phyloP scores from a whole-genome alignment of 2,888 invertebrate species.

The Stenolophus ochropezus region DNA sequence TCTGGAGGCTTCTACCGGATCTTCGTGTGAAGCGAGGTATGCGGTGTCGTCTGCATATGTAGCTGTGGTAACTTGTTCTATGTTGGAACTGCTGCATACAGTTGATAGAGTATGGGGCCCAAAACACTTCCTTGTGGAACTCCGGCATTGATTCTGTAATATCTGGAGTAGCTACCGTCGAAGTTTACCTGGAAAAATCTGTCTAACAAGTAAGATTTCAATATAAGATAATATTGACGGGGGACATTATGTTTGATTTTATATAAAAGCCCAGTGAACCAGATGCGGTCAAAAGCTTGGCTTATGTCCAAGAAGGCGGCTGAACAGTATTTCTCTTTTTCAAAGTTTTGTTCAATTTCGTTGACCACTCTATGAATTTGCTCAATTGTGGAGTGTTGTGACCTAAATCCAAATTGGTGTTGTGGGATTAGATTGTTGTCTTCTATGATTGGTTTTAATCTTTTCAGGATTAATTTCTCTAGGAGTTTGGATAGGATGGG shows the following conservation, averaged over 20 bases:
- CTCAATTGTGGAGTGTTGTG: conserved; percentile 60
- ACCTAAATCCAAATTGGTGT: conserved; percentile 62
- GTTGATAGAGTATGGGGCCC: background rate
- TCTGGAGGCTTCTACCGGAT: background rate
- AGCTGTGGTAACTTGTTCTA: background rate
- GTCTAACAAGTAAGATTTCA: background rate
- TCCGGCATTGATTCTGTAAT: background rate
- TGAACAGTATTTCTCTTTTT: conserved; percentile 52
- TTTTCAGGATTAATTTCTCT: conserved; percentile 60
- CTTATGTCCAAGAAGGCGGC: conserved; percentile 53
- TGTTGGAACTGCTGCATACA: background rate
- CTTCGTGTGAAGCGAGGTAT: conserved; percentile 46
- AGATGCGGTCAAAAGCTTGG: too few species aligned
- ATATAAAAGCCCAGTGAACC: too few species aligned
- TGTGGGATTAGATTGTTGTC: conserved; percentile 50
- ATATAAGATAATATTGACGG: too few species aligned
- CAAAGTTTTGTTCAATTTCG: conserved; percentile 43
- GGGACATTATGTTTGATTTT: too few species aligned
- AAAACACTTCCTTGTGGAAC: background rate
- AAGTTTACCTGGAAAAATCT: too few species aligned
- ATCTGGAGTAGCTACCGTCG: too few species aligned
- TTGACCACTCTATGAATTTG: conserved; percentile 60
- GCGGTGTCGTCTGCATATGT: conserved; percentile 56
- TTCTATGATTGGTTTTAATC: conserved; percentile 50
- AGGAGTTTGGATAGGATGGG: background rate